phyloP scores from a whole-genome alignment of 1,140 invertebrate species.

The Drosophila tropicalis region DNA sequence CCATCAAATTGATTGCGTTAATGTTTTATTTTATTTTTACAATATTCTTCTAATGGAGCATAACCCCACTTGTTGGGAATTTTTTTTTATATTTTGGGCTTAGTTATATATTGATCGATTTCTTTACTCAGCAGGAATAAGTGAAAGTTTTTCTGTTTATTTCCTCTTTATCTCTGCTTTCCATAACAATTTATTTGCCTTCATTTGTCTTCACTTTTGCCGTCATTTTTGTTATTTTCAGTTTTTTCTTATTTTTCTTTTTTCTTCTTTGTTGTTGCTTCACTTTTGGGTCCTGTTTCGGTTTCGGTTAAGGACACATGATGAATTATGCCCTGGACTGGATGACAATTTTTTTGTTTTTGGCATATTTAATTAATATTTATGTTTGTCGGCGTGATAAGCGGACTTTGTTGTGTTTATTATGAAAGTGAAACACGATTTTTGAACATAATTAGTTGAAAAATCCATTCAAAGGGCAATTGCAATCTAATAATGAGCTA shows the following conservation, averaged over 20 bases:
- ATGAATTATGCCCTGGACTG: conserved; percentile 38
- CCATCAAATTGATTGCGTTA: too few relatives aligned
- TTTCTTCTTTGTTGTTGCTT: neutral
- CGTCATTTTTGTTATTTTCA: neutral
- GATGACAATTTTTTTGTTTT: conserved; percentile 15
- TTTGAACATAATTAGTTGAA: neutral
- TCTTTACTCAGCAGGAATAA: neutral
- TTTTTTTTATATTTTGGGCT: neutral
- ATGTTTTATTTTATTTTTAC: too few relatives aligned
- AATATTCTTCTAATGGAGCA: too few relatives aligned
- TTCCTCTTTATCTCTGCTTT: conserved; percentile 30
- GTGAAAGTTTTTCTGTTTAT: conserved; percentile 37
- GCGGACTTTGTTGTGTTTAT: neutral
- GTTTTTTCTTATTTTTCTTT: neutral
- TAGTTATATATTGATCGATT: neutral
- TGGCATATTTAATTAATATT: conserved; percentile 39
- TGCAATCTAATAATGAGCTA: neutral
- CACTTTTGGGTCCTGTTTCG: conserved; percentile 33
- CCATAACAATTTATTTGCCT: conserved; percentile 53
- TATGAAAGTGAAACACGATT: neutral
- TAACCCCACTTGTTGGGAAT: too few relatives aligned
- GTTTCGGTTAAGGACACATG: conserved; percentile 39
- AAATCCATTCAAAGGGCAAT: neutral
- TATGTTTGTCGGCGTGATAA: conserved; percentile 24
- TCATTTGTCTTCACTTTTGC: conserved; percentile 48